Evolutionary conservation across 2,888 invertebrate genomes (phyloP).

Genomic region (Drosophila diplacantha): DNA sequence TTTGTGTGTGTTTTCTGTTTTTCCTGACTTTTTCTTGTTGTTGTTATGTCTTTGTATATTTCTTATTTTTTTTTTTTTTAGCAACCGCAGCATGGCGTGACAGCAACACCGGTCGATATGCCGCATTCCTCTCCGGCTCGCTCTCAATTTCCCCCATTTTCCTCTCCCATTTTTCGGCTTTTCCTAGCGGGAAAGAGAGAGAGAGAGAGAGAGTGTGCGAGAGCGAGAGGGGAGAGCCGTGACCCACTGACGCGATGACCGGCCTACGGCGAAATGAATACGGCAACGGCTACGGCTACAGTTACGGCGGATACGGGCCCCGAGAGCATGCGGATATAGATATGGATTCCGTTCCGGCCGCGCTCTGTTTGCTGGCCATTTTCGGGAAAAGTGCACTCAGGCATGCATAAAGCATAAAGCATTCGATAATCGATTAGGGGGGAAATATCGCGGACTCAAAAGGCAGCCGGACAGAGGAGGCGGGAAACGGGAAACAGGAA

Average conservation of each 20-base stretch:
- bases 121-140: slow-evolving; percentile 55
- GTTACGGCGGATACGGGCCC: slow-evolving; percentile 8
- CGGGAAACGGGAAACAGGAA: slow-evolving; percentile 21
- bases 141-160: slow-evolving; percentile 18
- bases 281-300: slow-evolving; percentile 10
- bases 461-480: slow-evolving; percentile 13
- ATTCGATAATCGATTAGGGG: slow-evolving; percentile 29
- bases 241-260: slow-evolving; percentile 40
- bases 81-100: slow-evolving; percentile 47
- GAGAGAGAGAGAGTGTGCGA: not conserved
- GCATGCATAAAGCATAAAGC: slow-evolving; percentile 21
- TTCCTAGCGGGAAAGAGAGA: not conserved
- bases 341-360: slow-evolving; percentile 11
- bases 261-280: slow-evolving; percentile 26
- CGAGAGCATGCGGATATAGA: slow-evolving; percentile 13
- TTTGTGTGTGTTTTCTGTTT: slow-evolving; percentile 10
- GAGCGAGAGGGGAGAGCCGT: slow-evolving; percentile 9
- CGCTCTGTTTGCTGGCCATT: slow-evolving; percentile 5
- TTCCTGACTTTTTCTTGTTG: slow-evolving; percentile 9
- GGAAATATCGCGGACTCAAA: not conserved
- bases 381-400: slow-evolving; percentile 26
- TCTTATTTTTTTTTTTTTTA: slow-evolving; percentile 23
- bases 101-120: slow-evolving; percentile 60
- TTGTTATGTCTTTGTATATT: slow-evolving; percentile 17
- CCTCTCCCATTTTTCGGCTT: slow-evolving; percentile 19